Conservation (phyloP, 1,140 invertebrate genomes). For the Hycleus cichorii region DNA sequence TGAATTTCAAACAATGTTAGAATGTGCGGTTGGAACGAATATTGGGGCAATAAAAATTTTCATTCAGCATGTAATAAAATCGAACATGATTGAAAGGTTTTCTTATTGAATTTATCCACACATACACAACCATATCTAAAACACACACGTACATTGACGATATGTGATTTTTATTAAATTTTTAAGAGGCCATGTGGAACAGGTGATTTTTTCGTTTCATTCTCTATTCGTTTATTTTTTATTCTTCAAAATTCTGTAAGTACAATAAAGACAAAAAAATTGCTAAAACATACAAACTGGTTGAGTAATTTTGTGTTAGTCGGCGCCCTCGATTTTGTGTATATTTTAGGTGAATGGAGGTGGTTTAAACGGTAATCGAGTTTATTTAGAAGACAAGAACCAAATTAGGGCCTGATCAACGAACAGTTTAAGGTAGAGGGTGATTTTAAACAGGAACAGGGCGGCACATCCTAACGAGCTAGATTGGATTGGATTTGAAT, state of each 20-base stretch:
- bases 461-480: slow-evolving; percentile 35
- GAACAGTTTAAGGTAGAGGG: slow-evolving; percentile 36
- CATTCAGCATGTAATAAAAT: slow-evolving; percentile 22
- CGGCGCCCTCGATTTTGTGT: background rate
- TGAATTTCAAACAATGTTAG: slow-evolving; percentile 16
- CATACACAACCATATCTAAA: background rate
- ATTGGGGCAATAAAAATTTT: slow-evolving; percentile 23
- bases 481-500: slow-evolving; percentile 40
- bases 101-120: slow-evolving; percentile 22
- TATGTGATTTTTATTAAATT: slow-evolving; percentile 27
- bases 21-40: slow-evolving; percentile 17
- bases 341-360: background rate
- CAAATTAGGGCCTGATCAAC: slow-evolving; percentile 39
- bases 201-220: slow-evolving; percentile 14
- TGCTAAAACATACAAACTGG: background rate
- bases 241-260: too few relatives aligned
- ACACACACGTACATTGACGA: background rate
- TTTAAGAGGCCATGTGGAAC: slow-evolving; percentile 22
- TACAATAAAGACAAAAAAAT: background rate
- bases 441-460: slow-evolving; percentile 36
- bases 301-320: background rate
- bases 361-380: slow-evolving; percentile 27
- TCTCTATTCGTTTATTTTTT: background rate
- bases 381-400: slow-evolving; percentile 38
- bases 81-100: slow-evolving; percentile 22